Evolutionary conservation across 1,140 invertebrate genomes (phyloP).

Genomic region (Lepidurus packardi): DNA sequence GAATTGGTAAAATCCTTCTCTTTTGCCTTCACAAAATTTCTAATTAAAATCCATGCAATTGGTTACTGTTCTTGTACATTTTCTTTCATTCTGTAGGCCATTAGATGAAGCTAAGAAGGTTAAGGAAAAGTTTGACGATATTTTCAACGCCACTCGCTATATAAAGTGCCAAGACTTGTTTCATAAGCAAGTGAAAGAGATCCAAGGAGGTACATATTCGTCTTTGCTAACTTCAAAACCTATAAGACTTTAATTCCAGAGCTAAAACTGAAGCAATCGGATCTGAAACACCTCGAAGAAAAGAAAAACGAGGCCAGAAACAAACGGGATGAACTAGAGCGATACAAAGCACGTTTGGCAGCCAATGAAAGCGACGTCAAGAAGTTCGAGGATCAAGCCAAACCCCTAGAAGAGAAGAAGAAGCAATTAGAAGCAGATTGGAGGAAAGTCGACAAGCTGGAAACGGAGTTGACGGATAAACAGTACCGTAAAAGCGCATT

Average conservation of each 20-base stretch:
- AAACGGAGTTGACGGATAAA: slow-evolving; percentile 15
- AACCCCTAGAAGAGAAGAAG: slow-evolving; percentile 27
- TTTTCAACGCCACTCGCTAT: slow-evolving; percentile 90
- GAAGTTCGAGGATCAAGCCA: slow-evolving; percentile 8
- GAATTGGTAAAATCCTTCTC: slow-evolving; percentile 59
- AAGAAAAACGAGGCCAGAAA: background rate
- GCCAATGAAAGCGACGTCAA: background rate
- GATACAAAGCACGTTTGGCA: background rate
- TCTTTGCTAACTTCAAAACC: too few species aligned
- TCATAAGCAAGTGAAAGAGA: slow-evolving; percentile 62
- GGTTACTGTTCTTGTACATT: slow-evolving; percentile 13
- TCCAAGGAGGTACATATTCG: slow-evolving; percentile 40
- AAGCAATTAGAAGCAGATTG: background rate
- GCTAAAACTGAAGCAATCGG: background rate
- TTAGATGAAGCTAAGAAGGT: slow-evolving; percentile 87
- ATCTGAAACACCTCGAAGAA: background rate
- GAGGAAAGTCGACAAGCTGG: slow-evolving; percentile 24
- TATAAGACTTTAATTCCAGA: background rate
- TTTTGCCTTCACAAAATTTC: slow-evolving; percentile 2
- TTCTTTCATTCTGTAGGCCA: slow-evolving; percentile 55
- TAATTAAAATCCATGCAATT: slow-evolving; percentile 28
- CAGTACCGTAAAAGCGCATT: slow-evolving; percentile 17
- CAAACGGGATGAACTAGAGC: background rate
- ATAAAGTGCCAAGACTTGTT: slow-evolving; percentile 85
- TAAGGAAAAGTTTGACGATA: slow-evolving; percentile 95